Conservation (phyloP, 2,888 invertebrate genomes). For the Schizotus pectinicornis region DNA sequence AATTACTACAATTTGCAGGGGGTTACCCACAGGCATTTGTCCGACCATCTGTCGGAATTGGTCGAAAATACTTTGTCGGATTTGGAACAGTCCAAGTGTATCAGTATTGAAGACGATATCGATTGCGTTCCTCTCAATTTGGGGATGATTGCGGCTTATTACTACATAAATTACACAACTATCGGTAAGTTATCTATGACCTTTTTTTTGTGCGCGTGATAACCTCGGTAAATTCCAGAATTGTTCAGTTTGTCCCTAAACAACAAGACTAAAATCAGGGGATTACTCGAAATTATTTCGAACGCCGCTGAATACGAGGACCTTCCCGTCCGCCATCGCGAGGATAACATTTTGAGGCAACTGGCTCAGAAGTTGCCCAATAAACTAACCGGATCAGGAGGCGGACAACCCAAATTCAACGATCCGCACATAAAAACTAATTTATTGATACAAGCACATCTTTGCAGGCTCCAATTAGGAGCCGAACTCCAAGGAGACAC, state of each 20-base stretch:
- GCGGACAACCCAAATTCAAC: conserved; percentile 79
- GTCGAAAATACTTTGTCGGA: conserved; percentile 95
- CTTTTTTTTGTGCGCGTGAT: conserved; percentile 33
- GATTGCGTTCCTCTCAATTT: conserved; percentile 95
- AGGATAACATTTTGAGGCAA: conserved; percentile 82
- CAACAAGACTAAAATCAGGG: conserved; percentile 96
- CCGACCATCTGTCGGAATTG: conserved; percentile 97
- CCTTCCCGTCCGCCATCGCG: conserved; percentile 92
- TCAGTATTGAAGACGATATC: conserved; percentile 97
- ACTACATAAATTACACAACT: conserved; percentile 99
- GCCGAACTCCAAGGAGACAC: conserved; percentile 98
- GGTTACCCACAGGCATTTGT: conserved; percentile 94
- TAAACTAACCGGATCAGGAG: conserved; percentile 67
- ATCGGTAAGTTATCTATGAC: conserved; percentile 70
- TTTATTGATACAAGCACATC: conserved; percentile 92
- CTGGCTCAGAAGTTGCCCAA: conserved; percentile 64
- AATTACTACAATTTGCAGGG: conserved; percentile 99
- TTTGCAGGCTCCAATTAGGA: conserved; percentile 91
- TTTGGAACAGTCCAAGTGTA: conserved; percentile 95
- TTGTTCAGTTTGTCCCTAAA: conserved; percentile 96
- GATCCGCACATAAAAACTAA: conserved; percentile 98
- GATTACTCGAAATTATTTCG: conserved; percentile 96
- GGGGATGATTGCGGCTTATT: conserved; percentile 99
- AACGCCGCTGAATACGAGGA: conserved; percentile 97
- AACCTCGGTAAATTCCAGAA: conserved; percentile 65